Percentiles rank a stretch among this genome's conserved stretches.
These are phyloP conservation scores for Sinosuthora webbiana DNA, from an alignment of 2,113 vertebrate species.

Conservation along the genomic window DNA sequence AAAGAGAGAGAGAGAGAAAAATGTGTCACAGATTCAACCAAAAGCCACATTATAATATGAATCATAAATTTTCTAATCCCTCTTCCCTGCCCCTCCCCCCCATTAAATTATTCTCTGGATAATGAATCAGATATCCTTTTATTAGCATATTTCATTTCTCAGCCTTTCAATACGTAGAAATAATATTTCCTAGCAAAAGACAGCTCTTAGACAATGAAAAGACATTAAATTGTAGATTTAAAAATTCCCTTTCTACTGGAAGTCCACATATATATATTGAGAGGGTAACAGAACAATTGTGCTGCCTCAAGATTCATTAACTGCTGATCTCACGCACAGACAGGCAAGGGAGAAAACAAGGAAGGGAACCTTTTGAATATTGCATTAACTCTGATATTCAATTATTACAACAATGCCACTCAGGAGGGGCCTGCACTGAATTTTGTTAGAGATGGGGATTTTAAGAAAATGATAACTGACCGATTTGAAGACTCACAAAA, in stretches of 20 bases:
- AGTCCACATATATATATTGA: neutral
- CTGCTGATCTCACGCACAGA: neutral
- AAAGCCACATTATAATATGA: neutral
- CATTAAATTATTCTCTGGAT: neutral
- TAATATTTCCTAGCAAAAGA: slow-evolving; percentile 14
- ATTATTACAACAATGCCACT: slow-evolving; percentile 20
- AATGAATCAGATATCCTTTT: slow-evolving; percentile 16
- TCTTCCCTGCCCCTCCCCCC: neutral
- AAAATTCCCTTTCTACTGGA: slow-evolving; percentile 12
- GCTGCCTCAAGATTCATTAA: slow-evolving; percentile 27
- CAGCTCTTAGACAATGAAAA: slow-evolving; percentile 23
- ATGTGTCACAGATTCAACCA: neutral
- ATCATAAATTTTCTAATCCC: neutral
- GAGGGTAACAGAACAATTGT: neutral
- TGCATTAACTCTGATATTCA: slow-evolving; percentile 32
- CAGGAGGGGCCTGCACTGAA: neutral
- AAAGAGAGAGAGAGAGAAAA: neutral
- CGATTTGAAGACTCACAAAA: neutral
- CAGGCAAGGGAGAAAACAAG: neutral
- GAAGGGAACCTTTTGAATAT: slow-evolving; percentile 18
- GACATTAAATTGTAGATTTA: slow-evolving; percentile 30
- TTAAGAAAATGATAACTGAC: slow-evolving; percentile 12
- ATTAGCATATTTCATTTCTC: slow-evolving; percentile 29
- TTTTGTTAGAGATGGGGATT: neutral
- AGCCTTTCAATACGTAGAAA: slow-evolving; percentile 27